These are phyloP conservation scores for Actias luna DNA, from an alignment of 2,888 invertebrate species.

Conservation along the genomic window DNA sequence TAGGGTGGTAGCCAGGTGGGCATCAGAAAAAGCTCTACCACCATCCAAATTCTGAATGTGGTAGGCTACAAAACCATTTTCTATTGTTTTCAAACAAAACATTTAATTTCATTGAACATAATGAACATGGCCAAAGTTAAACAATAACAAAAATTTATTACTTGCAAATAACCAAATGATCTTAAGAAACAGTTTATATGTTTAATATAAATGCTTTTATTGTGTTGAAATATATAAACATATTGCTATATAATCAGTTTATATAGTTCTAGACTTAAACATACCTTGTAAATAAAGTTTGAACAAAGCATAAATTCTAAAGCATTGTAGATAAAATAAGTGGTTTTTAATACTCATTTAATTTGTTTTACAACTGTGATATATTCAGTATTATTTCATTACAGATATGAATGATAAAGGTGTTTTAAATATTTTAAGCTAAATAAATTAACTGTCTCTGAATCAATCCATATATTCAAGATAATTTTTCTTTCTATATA, in stretches of 20 bases:
- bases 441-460: not conserved
- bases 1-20: too few relatives aligned
- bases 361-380: constrained; percentile 64
- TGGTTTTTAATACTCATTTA: constrained; percentile 23
- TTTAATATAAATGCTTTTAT: too few relatives aligned
- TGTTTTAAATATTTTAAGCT: constrained; percentile 8
- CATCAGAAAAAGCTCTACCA: too few relatives aligned
- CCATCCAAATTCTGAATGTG: too few relatives aligned
- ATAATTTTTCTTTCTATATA: not conserved
- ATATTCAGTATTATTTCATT: constrained; percentile 45
- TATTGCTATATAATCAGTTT: constrained; percentile 30
- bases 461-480: not conserved
- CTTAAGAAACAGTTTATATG: too few relatives aligned
- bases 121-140: too few relatives aligned
- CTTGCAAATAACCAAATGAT: too few relatives aligned
- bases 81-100: too few relatives aligned
- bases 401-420: constrained; percentile 32
- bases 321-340: constrained; percentile 65
- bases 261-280: constrained; percentile 39
- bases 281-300: constrained; percentile 60
- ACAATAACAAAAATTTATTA: too few relatives aligned
- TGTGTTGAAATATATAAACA: too few relatives aligned
- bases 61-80: too few relatives aligned
- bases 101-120: too few relatives aligned
- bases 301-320: constrained; percentile 76